A percentile compares a stretch with the other conserved stretches of the same genome.
Conservation (phyloP, 2,113 vertebrate species). For the Sinosuthora webbiana region DNA sequence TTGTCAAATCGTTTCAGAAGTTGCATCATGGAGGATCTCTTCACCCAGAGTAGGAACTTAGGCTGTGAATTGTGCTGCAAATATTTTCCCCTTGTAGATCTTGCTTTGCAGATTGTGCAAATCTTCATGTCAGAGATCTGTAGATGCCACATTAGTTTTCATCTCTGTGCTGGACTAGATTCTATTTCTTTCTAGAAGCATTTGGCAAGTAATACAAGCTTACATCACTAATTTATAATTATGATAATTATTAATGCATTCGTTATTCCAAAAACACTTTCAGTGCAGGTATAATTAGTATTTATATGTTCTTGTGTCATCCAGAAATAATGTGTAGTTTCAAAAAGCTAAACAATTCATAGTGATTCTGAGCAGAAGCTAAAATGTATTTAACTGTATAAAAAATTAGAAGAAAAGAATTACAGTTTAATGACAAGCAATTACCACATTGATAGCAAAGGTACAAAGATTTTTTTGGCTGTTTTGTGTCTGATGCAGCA, state of each 20-base stretch:
- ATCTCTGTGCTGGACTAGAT: neutral
- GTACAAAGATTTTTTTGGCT: neutral
- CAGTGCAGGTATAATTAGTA: neutral
- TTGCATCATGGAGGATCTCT: neutral
- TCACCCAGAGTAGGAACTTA: neutral
- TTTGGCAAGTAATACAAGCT: neutral
- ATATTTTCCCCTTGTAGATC: neutral
- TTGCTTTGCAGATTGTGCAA: neutral
- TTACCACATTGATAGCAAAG: neutral
- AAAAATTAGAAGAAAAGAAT: neutral
- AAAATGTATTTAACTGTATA: neutral
- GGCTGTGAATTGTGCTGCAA: neutral
- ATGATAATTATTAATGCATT: neutral
- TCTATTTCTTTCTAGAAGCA: neutral
- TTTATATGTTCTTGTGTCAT: neutral
- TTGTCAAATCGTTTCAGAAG: neutral
- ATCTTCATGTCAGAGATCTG: neutral
- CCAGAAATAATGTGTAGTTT: neutral
- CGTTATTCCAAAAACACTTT: neutral
- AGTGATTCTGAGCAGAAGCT: neutral
- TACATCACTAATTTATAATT: neutral
- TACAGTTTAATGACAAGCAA: neutral
- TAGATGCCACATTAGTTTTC: neutral
- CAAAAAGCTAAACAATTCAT: neutral
- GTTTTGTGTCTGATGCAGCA: neutral